Evolutionary conservation across 2,888 invertebrate genomes (phyloP), one percentile per base, ranked within the genome.

Genomic region (Strigamia crassipes): DNA sequence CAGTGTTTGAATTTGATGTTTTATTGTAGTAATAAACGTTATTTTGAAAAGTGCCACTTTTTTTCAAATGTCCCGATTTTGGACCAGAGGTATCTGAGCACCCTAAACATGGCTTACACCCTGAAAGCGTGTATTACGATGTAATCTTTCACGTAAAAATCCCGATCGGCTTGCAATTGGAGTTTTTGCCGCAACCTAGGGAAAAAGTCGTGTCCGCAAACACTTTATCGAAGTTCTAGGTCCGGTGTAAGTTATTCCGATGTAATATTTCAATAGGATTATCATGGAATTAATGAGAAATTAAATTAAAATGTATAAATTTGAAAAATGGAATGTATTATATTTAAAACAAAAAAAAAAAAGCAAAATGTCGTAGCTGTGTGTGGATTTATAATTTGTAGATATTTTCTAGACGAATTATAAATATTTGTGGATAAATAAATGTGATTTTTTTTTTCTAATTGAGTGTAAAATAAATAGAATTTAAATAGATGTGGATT

Each of bases 361-460:
- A 34, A 34, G 6, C 3, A 51, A 13, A 51, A 51, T n/a, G n/a
- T n/a, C n/a, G n/a, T 51, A n/a, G 51, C 10, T 66, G 66, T 66
- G 13, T 66, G 27, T 15, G 23, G 23, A 8, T 66, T 61, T 66
- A 23, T n/a, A 66, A n/a, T 9, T 66, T 66, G 66, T 66, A 66
- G 66, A 66, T 66, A 51, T 66, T 66, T 66, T 66, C 23, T 66
- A 66, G 66, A 12, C 27, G 31, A 66, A 31, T 23, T 12, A 66
- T 27, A n/a, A n/a, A n/a, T n/a, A n/a, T n/a, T 18, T 66, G 10
- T 66, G 23, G 27, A 23, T 23, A 27, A 66, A 27, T 66, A 66
- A 27, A 66, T 66, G 66, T 66, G 21, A 61, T 61, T 66, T 66
- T 27, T 66, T 66, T 27, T 27, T 66, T 66, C n/a, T n/a, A 27